Percentiles rank a stretch among this genome's conserved stretches.
Conservation (phyloP, 2,888 invertebrate genomes). For the Noctuana brunneofusca region DNA sequence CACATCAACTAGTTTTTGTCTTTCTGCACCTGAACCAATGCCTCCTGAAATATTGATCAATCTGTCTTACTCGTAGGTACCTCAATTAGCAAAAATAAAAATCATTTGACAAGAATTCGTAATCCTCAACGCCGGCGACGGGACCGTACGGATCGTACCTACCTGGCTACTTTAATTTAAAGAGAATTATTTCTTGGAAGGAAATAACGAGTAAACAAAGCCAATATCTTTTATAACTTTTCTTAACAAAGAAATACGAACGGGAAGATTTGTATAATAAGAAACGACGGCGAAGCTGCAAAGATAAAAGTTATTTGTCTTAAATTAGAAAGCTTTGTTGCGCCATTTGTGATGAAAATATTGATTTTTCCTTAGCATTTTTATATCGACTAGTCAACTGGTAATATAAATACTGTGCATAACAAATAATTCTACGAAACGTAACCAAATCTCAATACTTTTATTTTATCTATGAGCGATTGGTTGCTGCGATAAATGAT, state of each 20-base stretch:
- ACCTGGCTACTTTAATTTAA: slow-evolving; percentile 12
- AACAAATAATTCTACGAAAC: slow-evolving; percentile 23
- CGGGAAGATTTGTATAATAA: slow-evolving; percentile 16
- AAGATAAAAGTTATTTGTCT: neutral
- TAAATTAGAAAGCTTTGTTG: slow-evolving; percentile 4
- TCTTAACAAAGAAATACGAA: slow-evolving; percentile 19
- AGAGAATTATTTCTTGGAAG: slow-evolving; percentile 1
- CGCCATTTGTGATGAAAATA: neutral
- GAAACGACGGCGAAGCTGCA: slow-evolving; percentile 13
- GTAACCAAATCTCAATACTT: slow-evolving; percentile 8
- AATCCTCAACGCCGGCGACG: neutral
- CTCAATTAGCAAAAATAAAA: neutral
- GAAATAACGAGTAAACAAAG: slow-evolving; percentile 26
- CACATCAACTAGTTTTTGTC: too few species aligned
- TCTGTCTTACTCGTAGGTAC: neutral
- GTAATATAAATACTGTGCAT: slow-evolving; percentile 14
- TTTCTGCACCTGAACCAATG: neutral
- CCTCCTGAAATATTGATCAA: neutral
- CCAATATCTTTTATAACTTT: slow-evolving; percentile 13
- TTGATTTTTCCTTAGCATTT: slow-evolving; percentile 19
- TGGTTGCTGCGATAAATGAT: slow-evolving; percentile 16
- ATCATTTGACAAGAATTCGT: neutral
- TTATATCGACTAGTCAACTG: neutral
- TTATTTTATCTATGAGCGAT: slow-evolving; percentile 23
- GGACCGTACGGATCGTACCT: neutral